Evolutionary conservation across 2,113 vertebrate species (phyloP).

Genomic region (Silurus glanis): DNA sequence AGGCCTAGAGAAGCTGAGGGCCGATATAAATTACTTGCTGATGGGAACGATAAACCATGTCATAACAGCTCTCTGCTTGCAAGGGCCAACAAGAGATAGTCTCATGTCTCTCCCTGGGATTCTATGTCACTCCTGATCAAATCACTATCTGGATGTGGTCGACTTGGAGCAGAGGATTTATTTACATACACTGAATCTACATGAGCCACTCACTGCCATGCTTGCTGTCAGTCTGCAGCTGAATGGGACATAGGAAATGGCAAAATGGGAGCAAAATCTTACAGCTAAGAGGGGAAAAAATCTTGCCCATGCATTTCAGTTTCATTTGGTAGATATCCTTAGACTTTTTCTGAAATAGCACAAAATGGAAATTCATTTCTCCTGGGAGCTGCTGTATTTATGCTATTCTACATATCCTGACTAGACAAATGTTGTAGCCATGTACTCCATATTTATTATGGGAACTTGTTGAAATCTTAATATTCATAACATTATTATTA

Average conservation of each 20-base stretch:
- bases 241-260: background rate
- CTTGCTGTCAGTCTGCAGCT: slow-evolving; percentile 26
- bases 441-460: background rate
- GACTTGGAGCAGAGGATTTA: slow-evolving; percentile 66
- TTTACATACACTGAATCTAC: slow-evolving; percentile 62
- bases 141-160: slow-evolving; percentile 74
- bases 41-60: slow-evolving; percentile 78
- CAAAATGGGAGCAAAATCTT: slow-evolving; percentile 8
- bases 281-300: background rate
- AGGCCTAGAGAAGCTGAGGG: slow-evolving; percentile 69
- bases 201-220: slow-evolving; percentile 48
- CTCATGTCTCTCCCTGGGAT: slow-evolving; percentile 65
- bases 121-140: slow-evolving; percentile 74
- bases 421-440: background rate
- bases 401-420: background rate
- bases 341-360: background rate
- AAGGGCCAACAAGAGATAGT: slow-evolving; percentile 65
- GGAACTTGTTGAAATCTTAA: background rate
- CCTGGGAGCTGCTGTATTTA: background rate
- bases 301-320: slow-evolving; percentile 3
- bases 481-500: background rate
- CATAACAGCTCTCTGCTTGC: slow-evolving; percentile 74
- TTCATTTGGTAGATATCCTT: slow-evolving; percentile 17
- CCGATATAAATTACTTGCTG: slow-evolving; percentile 77
- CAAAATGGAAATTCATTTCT: background rate